A percentile compares a stretch with the other conserved stretches of the same genome.
Evolutionary conservation across 2,113 vertebrate genomes (phyloP).

Genomic region (Microtus pennsylvanicus): DNA sequence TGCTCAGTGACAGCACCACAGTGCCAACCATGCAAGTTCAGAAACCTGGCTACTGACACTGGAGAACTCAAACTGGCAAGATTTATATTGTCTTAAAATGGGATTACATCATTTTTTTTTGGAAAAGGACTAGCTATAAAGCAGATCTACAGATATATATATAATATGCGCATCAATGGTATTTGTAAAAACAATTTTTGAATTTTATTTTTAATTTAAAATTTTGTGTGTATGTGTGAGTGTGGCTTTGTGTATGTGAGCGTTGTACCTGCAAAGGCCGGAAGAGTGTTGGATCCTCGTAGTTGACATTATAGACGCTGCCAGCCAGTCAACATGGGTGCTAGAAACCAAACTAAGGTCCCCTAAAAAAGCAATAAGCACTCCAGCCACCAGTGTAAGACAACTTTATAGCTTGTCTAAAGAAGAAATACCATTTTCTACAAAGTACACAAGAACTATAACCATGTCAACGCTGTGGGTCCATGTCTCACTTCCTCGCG

Average conservation of each 20-base stretch:
- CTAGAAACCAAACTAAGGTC: background rate
- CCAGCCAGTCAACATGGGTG: background rate
- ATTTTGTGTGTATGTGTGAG: background rate
- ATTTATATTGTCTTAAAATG: constrained; percentile 62
- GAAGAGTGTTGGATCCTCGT: background rate
- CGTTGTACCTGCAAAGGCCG: background rate
- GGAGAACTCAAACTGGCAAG: constrained; percentile 57
- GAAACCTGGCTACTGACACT: constrained; percentile 33
- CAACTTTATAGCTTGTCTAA: background rate
- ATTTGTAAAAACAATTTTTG: background rate
- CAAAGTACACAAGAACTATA: constrained; percentile 49
- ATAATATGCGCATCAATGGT: background rate
- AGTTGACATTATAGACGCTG: background rate
- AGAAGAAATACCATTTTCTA: constrained; percentile 16
- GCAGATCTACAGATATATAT: background rate
- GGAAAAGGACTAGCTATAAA: constrained; percentile 32
- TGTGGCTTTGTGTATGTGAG: background rate
- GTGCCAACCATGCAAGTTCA: constrained; percentile 48
- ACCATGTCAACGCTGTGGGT: constrained; percentile 1
- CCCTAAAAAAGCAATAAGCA: background rate
- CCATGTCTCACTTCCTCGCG: constrained; percentile 10
- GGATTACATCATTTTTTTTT: background rate
- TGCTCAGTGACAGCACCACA: constrained; percentile 30
- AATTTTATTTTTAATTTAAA: background rate
- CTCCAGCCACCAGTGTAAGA: background rate